These are phyloP conservation scores for Mus spretus DNA, from an alignment of 2,797 vertebrate genomes.

Conservation along the genomic window DNA sequence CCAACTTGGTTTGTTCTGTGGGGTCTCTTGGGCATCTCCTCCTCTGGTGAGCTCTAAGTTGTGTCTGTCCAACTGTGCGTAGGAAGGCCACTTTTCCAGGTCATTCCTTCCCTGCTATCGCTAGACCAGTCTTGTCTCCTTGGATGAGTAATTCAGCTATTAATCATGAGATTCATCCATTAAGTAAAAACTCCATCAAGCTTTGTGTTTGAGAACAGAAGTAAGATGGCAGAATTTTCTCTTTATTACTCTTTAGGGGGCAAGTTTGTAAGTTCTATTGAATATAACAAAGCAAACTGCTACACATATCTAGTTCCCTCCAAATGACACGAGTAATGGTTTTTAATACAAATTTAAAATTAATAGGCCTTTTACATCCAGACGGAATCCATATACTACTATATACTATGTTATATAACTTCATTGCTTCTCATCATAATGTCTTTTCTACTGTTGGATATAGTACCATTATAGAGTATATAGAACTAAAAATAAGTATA, in stretches of 20 bases:
- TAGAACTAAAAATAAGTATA: neutral
- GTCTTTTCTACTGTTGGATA: neutral
- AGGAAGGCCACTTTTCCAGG: neutral
- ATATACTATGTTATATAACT: neutral
- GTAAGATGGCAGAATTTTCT: neutral
- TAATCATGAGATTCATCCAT: constrained; percentile 18
- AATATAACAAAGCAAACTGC: constrained; percentile 36
- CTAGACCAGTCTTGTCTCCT: neutral
- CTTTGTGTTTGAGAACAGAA: neutral
- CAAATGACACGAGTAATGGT: neutral
- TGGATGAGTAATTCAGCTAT: neutral
- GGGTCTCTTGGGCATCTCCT: neutral
- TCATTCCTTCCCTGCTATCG: neutral
- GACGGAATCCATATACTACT: neutral
- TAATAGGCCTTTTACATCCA: constrained; percentile 44
- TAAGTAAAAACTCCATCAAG: neutral
- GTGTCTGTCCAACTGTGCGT: neutral
- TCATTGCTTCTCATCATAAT: neutral
- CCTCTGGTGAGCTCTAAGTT: neutral
- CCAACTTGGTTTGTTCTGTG: neutral
- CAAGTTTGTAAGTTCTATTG: constrained; percentile 21
- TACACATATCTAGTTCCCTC: neutral
- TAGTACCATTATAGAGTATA: too few relatives aligned
- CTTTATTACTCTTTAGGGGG: neutral
- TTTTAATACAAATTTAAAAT: constrained; percentile 52